A percentile compares a stretch with the other conserved stretches of the same genome.
These are phyloP conservation scores for Neoitamus cyanurus DNA, from an alignment of 2,888 invertebrate genomes.

Conservation along the genomic window DNA sequence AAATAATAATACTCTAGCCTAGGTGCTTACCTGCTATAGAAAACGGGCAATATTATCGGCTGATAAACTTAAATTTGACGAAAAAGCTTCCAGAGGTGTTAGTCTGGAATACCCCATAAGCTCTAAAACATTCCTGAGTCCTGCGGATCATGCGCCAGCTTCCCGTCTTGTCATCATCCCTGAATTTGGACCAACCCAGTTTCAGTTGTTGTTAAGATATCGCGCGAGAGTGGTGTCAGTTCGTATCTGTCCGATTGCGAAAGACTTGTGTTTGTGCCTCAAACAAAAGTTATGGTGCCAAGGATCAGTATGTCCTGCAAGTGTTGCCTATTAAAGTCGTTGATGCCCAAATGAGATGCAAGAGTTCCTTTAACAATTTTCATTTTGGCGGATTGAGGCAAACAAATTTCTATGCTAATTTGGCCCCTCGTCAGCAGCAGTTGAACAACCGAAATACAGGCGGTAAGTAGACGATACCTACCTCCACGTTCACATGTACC, in stretches of 20 bases:
- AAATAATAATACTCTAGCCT: background rate
- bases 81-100: background rate
- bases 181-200: constrained; percentile 26
- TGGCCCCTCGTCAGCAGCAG: background rate
- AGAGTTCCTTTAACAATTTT: background rate
- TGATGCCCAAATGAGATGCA: background rate
- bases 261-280: constrained; percentile 20
- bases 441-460: background rate
- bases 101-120: background rate
- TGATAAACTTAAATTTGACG: background rate
- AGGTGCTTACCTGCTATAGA: background rate
- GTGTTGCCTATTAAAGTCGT: background rate
- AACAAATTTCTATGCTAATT: constrained; percentile 9
- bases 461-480: background rate
- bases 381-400: constrained; percentile 2
- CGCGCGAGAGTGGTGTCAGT: background rate
- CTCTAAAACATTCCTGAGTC: background rate
- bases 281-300: constrained; percentile 26
- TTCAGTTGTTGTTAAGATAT: constrained; percentile 18
- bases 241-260: background rate
- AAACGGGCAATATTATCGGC: background rate
- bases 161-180: background rate
- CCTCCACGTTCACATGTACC: background rate
- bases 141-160: background rate
- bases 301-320: constrained; percentile 2